Conservation (phyloP, 2,888 invertebrate species). For the Bellardia pandia region DNA sequence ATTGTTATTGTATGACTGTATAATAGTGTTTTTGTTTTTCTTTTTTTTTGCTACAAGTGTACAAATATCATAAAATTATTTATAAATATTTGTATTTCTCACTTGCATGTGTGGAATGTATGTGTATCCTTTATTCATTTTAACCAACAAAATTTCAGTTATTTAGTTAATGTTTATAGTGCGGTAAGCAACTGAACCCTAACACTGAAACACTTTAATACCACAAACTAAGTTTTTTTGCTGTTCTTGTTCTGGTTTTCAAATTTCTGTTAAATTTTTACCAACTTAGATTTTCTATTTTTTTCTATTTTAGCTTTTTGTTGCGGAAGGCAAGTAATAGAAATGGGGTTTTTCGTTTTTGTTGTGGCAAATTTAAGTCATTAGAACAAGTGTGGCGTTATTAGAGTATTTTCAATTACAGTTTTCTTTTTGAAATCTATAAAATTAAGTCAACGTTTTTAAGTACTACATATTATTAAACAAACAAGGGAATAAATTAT, state of each 20-base stretch:
- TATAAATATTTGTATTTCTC: background rate
- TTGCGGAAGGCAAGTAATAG: background rate
- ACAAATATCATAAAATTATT: background rate
- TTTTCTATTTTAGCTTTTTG: background rate
- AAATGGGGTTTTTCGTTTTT: background rate
- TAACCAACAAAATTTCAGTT: conserved; percentile 5
- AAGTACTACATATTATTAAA: too few relatives aligned
- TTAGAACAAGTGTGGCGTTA: background rate
- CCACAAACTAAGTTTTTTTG: conserved; percentile 1
- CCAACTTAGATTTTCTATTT: background rate
- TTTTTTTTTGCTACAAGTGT: background rate
- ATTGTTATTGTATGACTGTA: conserved; percentile 54
- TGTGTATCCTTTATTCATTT: background rate
- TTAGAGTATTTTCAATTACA: background rate
- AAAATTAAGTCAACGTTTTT: too few relatives aligned
- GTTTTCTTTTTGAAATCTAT: background rate
- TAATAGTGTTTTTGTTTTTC: background rate
- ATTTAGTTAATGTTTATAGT: conserved; percentile 9
- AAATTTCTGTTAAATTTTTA: conserved; percentile 23
- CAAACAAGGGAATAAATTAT: too few relatives aligned
- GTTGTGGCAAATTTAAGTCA: background rate
- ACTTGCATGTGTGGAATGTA: background rate
- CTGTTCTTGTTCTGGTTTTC: background rate
- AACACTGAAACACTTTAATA: background rate
- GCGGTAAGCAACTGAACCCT: background rate